Base-by-base conservation (phyloP, 2,888 invertebrate genomes). In the Hylaea fasciaria region DNA sequence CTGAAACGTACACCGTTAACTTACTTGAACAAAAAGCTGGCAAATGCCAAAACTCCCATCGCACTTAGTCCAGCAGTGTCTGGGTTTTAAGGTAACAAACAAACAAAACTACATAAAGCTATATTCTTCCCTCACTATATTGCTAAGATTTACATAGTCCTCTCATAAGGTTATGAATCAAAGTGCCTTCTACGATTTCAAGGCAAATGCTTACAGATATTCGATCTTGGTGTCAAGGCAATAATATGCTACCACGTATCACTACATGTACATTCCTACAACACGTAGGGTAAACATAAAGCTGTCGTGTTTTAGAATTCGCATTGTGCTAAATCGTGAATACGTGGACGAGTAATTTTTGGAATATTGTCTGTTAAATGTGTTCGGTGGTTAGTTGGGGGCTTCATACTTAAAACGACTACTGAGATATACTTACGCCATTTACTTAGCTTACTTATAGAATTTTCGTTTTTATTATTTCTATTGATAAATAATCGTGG, bases 211-310 rank as follows among this genome's bases (percentile, higher is more conserved):
- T 74, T 68, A 72, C 71, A 71, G 81, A 78, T 74, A 81, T 81
- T 75, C 70, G 76, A 81, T 81, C 74, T 74, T 70, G 63, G 66
- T 71, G 78, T 74, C 78, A 81, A 81, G 81, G 81, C 71, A 73
- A 71, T 22, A 22, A 22, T 22, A 22, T 66, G 64, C 64, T 71
- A 70, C 72, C 69, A 68, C 72, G 74, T 74, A 74, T 71, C 69
- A 70, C 62, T 66, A 29, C 40, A 39, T 11, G 45, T 22, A 47
- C 56, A 47, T 51, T 50, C 40, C 51, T 52, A 52, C 7, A 32
- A 32, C 43, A 46, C 55, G 13, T 51, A 32, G 17, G 14, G 10
- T 47, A 14, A 8, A 1, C 3, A 22, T 17, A 0, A 7, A 45
- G 7, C 16, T 22, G 5, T 22, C 2, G 46, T 32, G 32, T 29